Percentiles rank a stretch among this genome's conserved stretches.
These are phyloP conservation scores for Pangasius macronema DNA, from an alignment of 2,797 vertebrate species.

Conservation along the genomic window DNA sequence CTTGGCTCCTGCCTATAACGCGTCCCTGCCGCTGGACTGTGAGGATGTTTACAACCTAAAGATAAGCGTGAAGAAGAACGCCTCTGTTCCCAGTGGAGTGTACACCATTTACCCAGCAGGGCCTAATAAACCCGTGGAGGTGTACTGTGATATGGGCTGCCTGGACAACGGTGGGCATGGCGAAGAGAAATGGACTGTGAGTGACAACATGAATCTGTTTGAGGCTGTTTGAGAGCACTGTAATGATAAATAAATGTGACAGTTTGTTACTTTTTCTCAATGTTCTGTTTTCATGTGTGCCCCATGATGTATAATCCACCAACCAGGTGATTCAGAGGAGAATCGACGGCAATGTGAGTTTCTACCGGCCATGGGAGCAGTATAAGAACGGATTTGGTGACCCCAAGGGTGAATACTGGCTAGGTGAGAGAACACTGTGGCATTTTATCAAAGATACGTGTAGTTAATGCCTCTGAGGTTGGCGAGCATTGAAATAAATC, in stretches of 20 bases:
- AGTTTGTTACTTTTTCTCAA: not conserved
- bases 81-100: constrained; percentile 65
- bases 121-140: constrained; percentile 53
- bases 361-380: constrained; percentile 75
- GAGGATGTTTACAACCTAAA: constrained; percentile 62
- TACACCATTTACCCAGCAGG: constrained; percentile 75
- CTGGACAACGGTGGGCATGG: not conserved
- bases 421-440: constrained; percentile 63
- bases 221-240: not conserved
- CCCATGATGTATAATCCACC: not conserved
- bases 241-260: not conserved
- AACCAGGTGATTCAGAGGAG: constrained; percentile 75
- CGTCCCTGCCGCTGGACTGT: constrained; percentile 67
- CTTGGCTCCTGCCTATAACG: not conserved
- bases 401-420: constrained; percentile 73
- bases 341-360: constrained; percentile 72
- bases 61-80: not conserved
- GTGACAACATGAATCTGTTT: constrained; percentile 1
- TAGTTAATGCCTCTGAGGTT: too few species aligned
- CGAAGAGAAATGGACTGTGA: constrained; percentile 11
- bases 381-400: constrained; percentile 74
- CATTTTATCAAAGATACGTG: not conserved
- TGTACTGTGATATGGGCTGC: constrained; percentile 29
- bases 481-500: too few species aligned
- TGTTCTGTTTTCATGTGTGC: not conserved